Evolutionary conservation across 2,888 invertebrate genomes (phyloP), one percentile per base, ranked within the genome.

Genomic region (Margaritifera margaritifera): DNA sequence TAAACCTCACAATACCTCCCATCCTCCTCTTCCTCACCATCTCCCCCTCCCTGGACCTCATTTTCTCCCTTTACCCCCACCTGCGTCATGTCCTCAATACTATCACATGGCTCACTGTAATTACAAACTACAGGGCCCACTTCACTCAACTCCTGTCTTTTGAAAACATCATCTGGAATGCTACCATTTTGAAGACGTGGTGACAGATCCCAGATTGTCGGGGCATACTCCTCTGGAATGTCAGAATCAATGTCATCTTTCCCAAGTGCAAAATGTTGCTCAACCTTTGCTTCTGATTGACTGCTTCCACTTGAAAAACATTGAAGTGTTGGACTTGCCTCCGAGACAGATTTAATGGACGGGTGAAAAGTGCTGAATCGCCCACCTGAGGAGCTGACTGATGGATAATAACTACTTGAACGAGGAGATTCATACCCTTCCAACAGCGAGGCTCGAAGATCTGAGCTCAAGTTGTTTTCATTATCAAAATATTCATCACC

Each of bases 361-460:
- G 42, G 42, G 42, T 42, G 42, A 42, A 42, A 42, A 15, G 42
- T 66, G 57, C 70, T 71, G 27, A 57, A 62, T 63, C 73, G 55
- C 52, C 55, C 62, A 18, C 60, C 52, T n/a, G 57, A 63, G 18
- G 71, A 65, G 55, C 67, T 60, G 31, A 71, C 69, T 4, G 73
- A 73, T 18, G 75, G 75, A 25, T 71, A 68, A 54, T 66, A 75
- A 64, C 75, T 74, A 56, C 76, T 76, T 31, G 73, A 69, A 64
- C 73, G 66, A 5, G 76, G 76, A 31, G 76, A 76, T 64, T 76
- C 76, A 24, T 76, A 76, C 22, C 76, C 76, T 67, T 76, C 76
- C 59, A 56, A 76, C n/a, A 61, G 61, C 5, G 65, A 65, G 1
- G 72, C 70, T n/a, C 68, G 68, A 54, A 68, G 67, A 59, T 76